phyloP scores from a whole-genome alignment of 2,113 vertebrate genomes.

The Illadopsis cleaveri region DNA sequence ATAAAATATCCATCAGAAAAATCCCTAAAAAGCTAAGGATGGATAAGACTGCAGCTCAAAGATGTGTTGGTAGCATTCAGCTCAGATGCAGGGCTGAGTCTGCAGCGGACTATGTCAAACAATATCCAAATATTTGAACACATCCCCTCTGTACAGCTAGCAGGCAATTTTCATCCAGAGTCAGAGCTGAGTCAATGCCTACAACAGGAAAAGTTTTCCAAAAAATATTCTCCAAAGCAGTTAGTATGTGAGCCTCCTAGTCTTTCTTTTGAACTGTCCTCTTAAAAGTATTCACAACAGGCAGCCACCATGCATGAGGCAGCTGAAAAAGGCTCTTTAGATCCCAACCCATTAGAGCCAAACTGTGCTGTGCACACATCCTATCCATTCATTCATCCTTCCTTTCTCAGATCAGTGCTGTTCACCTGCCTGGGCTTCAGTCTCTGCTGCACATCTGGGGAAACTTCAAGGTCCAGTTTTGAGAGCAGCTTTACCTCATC shows the following conservation, averaged over 20 bases:
- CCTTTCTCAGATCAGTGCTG: neutral
- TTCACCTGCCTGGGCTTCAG: neutral
- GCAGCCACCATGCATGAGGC: neutral
- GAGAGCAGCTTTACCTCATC: neutral
- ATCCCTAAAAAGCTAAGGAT: neutral
- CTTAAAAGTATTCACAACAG: neutral
- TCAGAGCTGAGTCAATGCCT: neutral
- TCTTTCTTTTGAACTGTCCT: neutral
- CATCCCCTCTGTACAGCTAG: neutral
- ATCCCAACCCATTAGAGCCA: neutral
- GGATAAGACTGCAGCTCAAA: neutral
- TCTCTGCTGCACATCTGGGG: neutral
- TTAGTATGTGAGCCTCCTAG: neutral
- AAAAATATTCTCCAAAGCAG: neutral
- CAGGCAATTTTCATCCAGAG: neutral
- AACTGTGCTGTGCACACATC: neutral
- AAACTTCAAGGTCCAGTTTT: neutral
- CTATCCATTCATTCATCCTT: neutral
- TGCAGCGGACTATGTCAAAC: fast-evolving
- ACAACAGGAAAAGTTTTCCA: neutral
- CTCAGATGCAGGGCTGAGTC: neutral
- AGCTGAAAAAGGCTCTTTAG: neutral
- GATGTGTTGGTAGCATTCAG: neutral
- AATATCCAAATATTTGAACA: neutral
- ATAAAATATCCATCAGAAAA: neutral